Percentiles rank a stretch among this genome's conserved stretches.
These are phyloP conservation scores for Galagoides demidoff DNA, from an alignment of 2,797 vertebrate genomes.

Conservation along the genomic window DNA sequence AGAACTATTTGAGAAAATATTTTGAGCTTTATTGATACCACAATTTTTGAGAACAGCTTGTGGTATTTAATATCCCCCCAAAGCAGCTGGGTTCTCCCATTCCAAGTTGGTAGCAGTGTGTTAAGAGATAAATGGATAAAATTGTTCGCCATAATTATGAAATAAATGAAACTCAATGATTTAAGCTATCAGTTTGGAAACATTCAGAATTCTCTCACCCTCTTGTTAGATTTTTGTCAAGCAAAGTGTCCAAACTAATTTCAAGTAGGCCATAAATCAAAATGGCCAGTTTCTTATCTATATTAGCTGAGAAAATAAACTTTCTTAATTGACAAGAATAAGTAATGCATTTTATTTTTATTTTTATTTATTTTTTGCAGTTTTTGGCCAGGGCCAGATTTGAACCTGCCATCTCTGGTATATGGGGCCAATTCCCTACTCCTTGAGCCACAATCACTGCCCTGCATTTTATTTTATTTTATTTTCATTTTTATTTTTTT, in stretches of 20 bases:
- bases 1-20: constrained; percentile 75
- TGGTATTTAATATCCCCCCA: constrained; percentile 67
- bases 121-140: constrained; percentile 73
- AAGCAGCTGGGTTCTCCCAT: constrained; percentile 70
- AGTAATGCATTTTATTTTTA: neutral
- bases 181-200: constrained; percentile 35
- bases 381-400: no score
- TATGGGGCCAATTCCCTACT: no score
- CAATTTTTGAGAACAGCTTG: constrained; percentile 77
- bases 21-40: constrained; percentile 76
- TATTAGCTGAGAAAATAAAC: neutral
- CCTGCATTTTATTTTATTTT: no score
- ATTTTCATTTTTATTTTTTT: no score
- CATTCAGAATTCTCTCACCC: neutral
- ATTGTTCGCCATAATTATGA: constrained; percentile 66
- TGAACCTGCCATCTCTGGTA: no score
- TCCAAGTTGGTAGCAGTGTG: constrained; percentile 44
- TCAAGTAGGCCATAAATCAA: neutral
- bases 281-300: neutral
- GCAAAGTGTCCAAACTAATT: constrained; percentile 4
- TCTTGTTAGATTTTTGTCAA: constrained; percentile 46
- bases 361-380: no score
- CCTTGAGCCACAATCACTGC: no score
- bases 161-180: constrained; percentile 50
- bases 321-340: neutral